phyloP scores from a whole-genome alignment of 2,888 invertebrate species.

The Drosophila infuscata region DNA sequence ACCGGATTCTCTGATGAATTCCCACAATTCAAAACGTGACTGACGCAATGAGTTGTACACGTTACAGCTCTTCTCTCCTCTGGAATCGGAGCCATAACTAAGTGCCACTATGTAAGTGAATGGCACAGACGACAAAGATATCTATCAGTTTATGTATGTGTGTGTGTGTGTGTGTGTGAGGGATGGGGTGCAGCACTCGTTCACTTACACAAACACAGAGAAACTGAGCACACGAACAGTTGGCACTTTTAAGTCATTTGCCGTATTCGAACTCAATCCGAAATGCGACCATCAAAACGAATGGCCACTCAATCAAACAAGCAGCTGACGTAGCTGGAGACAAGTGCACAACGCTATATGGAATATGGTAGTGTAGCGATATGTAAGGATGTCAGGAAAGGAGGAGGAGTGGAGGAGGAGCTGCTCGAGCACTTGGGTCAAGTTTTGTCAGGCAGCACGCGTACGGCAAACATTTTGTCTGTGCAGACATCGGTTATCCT shows the following conservation, averaged over 20 bases:
- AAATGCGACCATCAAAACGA: conserved; percentile 71
- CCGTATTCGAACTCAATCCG: conserved; percentile 74
- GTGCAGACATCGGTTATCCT: conserved; percentile 13
- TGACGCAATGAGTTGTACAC: conserved; percentile 74
- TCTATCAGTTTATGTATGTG: background rate
- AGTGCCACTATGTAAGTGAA: conserved; percentile 76
- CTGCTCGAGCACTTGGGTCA: background rate
- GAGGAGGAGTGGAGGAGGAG: background rate
- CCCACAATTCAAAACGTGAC: conserved; percentile 81
- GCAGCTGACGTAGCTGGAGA: conserved; percentile 34
- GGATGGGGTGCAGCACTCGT: background rate
- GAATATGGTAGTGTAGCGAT: background rate
- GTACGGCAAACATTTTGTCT: conserved; percentile 56
- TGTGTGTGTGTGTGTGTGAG: background rate
- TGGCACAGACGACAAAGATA: conserved; percentile 42
- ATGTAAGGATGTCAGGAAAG: background rate
- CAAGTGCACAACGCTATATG: background rate
- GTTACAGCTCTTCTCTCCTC: conserved; percentile 39
- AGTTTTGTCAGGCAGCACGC: conserved; percentile 58
- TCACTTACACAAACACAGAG: conserved; percentile 47
- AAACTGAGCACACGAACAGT: conserved; percentile 70
- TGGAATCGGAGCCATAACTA: conserved; percentile 61
- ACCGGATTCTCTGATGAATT: conserved; percentile 76
- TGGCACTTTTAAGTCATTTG: conserved; percentile 80
- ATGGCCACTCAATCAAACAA: conserved; percentile 74